Percentiles rank a stretch among this genome's conserved stretches.
Evolutionary conservation across 2,113 vertebrate genomes (phyloP).

Genomic region (Grammomys surdaster): DNA sequence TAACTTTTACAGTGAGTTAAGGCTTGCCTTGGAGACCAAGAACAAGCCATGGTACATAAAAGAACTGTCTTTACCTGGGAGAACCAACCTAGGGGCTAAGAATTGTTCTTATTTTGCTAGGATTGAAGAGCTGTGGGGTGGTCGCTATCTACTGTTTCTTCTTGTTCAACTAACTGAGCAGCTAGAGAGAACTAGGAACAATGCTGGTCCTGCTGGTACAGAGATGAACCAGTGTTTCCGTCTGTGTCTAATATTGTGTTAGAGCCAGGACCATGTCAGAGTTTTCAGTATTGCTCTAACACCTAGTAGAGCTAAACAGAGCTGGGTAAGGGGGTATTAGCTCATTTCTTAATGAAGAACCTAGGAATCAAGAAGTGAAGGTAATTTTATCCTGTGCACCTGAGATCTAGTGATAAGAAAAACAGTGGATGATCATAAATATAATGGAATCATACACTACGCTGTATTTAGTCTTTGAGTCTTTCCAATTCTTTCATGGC

Average conservation of each 20-base stretch:
- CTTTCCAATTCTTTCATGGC: constrained; percentile 1
- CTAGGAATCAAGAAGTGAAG: neutral
- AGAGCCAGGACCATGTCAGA: neutral
- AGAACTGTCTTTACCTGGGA: neutral
- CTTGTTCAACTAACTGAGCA: constrained; percentile 35
- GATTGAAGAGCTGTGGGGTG: neutral
- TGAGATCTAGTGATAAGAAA: constrained; percentile 8
- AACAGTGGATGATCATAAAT: neutral
- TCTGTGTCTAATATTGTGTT: neutral
- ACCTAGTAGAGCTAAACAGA: neutral
- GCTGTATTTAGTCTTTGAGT: constrained; percentile 22
- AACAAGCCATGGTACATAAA: neutral
- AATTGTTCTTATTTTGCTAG: neutral
- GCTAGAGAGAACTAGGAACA: neutral
- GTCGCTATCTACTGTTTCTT: neutral
- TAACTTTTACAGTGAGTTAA: neutral
- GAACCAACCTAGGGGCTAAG: neutral
- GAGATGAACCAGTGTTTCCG: neutral
- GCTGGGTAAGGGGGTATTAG: neutral
- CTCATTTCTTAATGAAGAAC: constrained; percentile 42
- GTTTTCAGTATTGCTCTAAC: neutral
- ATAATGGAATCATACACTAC: neutral
- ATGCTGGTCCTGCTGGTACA: neutral
- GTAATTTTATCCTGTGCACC: neutral
- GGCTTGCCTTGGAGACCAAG: neutral